Percentiles rank a stretch among this genome's conserved stretches.
phyloP scores from a whole-genome alignment of 1,140 invertebrate species.

The Goniozus legneri region DNA sequence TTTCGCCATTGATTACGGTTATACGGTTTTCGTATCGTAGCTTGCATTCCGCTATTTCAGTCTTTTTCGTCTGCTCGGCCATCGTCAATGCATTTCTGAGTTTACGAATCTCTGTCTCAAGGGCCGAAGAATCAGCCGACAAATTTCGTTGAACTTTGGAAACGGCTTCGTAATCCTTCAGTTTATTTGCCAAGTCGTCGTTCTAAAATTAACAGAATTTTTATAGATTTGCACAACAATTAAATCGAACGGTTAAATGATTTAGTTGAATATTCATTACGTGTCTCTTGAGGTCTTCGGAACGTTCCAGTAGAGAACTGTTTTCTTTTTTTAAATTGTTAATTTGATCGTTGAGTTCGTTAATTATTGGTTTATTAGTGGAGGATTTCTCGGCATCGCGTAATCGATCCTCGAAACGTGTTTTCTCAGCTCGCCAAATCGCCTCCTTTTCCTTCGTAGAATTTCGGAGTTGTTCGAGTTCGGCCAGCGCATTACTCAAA shows the following conservation, averaged over 20 bases:
- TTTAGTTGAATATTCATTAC: constrained; percentile 50
- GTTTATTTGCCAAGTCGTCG: constrained; percentile 75
- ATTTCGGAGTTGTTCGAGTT: constrained; percentile 68
- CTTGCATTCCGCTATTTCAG: constrained; percentile 81
- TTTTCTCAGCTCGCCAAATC: constrained; percentile 73
- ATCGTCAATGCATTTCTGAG: constrained; percentile 68
- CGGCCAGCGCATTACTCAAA: constrained; percentile 57
- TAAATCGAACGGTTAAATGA: not conserved
- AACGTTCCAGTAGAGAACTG: constrained; percentile 67
- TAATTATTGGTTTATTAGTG: constrained; percentile 40
- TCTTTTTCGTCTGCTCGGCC: constrained; percentile 76
- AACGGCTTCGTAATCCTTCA: constrained; percentile 83
- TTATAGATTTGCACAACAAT: not conserved
- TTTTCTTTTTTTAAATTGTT: constrained; percentile 71
- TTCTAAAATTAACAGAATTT: constrained; percentile 53
- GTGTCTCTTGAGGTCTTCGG: constrained; percentile 64
- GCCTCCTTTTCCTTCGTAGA: constrained; percentile 66
- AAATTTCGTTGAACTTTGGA: constrained; percentile 76
- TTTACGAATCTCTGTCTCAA: constrained; percentile 73
- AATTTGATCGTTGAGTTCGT: constrained; percentile 73
- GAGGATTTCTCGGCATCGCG: constrained; percentile 63
- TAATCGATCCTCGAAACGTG: constrained; percentile 66
- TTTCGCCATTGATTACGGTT: constrained; percentile 79
- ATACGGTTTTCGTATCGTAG: constrained; percentile 86
- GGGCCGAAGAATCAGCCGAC: constrained; percentile 67